Conservation (phyloP, 2,797 vertebrate genomes). For the Ciconia nigra region DNA sequence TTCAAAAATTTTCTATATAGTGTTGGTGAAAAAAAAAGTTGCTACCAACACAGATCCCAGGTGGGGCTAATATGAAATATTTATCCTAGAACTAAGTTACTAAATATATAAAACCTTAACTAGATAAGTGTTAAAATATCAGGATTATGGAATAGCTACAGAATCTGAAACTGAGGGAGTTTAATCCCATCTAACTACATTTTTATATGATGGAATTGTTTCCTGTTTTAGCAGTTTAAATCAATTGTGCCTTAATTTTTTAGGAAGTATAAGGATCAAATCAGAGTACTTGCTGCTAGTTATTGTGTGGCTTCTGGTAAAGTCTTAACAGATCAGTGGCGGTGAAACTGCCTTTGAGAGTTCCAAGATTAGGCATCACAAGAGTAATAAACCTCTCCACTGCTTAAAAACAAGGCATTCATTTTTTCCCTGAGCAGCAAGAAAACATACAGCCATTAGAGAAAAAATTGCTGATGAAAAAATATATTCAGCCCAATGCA, state of each 20-base stretch:
- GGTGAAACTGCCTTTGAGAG: background rate
- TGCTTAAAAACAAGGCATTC: background rate
- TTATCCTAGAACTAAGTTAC: background rate
- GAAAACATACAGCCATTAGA: background rate
- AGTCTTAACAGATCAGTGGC: background rate
- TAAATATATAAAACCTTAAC: background rate
- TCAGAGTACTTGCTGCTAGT: background rate
- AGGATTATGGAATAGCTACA: background rate
- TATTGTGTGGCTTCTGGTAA: background rate
- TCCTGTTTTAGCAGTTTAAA: background rate
- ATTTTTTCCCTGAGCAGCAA: background rate
- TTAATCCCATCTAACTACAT: background rate
- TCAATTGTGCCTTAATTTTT: background rate
- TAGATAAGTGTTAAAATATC: background rate
- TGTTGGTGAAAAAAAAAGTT: background rate
- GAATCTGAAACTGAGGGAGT: background rate
- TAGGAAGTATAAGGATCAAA: background rate
- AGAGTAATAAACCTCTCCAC: background rate
- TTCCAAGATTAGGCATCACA: background rate
- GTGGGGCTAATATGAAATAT: background rate
- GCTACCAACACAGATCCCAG: background rate
- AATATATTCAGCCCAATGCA: background rate
- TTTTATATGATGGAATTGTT: background rate
- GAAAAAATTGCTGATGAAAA: background rate
- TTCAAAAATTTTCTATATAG: background rate